Conservation (phyloP, 2,797 vertebrate genomes). For the Scolopax bukidnonensis region DNA sequence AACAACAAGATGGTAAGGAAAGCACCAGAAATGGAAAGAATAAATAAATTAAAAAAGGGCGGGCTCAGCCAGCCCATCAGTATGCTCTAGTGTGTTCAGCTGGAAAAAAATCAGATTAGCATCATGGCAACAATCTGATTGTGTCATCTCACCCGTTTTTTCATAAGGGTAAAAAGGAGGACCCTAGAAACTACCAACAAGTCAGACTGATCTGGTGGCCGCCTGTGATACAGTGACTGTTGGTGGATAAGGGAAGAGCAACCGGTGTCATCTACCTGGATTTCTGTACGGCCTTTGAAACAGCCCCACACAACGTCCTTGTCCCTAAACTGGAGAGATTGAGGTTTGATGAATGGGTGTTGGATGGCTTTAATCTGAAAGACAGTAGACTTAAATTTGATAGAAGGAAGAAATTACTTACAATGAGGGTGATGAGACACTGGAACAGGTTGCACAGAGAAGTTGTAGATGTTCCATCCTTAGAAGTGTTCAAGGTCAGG, state of each 20-base stretch:
- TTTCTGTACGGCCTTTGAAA: not conserved
- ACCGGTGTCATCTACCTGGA: not conserved
- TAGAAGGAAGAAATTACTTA: not conserved
- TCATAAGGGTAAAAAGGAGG: not conserved
- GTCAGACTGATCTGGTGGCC: not conserved
- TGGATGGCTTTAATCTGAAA: not conserved
- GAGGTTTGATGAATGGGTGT: accelerated
- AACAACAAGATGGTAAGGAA: not conserved
- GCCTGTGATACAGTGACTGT: not conserved
- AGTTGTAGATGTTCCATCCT: not conserved
- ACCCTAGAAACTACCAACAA: not conserved
- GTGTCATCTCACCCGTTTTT: not conserved
- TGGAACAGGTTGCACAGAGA: not conserved
- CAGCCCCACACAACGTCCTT: not conserved
- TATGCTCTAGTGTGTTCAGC: not conserved
- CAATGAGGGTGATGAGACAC: not conserved
- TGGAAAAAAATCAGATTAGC: not conserved
- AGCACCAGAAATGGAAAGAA: not conserved
- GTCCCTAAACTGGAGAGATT: not conserved
- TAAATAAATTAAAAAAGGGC: not conserved
- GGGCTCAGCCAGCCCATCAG: not conserved
- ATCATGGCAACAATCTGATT: not conserved
- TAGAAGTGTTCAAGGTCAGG: not conserved
- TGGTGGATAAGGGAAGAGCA: not conserved
- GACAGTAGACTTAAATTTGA: not conserved